Evolutionary conservation across 2,888 invertebrate species (phyloP), one percentile per base, ranked within the genome.

Genomic region (Yponomeuta plumbellus): DNA sequence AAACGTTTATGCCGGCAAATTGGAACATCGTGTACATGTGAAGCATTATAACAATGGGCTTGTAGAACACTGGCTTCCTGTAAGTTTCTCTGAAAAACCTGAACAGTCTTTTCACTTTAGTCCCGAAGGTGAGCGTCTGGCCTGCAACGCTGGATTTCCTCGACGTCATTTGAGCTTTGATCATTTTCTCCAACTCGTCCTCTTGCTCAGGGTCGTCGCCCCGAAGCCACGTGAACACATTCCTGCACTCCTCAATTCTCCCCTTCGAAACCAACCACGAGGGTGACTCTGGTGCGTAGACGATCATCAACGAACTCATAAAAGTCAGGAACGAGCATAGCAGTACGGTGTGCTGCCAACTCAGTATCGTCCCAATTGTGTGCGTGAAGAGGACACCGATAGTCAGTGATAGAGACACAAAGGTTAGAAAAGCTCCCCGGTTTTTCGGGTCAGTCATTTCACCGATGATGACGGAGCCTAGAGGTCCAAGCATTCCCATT

Each of bases 1-100:
- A 91, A 0, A 94, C 94, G 72, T 94, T 95, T 11, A 94, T 93
- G 0, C 95, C 95, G 26, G 94, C 93, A 68, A 95, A 93, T 76
- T 95, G 95, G 72, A 94, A 93, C 75, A 93, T 92, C 0, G 92
- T 90, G 71, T 95, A 95, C 66, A 95, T 84, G 1, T 92, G 85
- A 67, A 93, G 88, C 82, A 95, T 92, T 62, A 94, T 92, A 0
- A 85, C 76, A 6, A 94, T 86, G 0, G 94, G 94, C 73, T 92
- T 93, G 67, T 92, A 85, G 75, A 94, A 94, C 72, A 92, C 92
- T 0, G 92, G 92, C 56, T 88, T 89, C 56, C 76, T 80, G 0
- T 84, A 74, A 1, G 87, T 85, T 3, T 72, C 72, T 11, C 71
- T 75, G 0, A 89, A 71, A 67, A 85, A 83, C 67, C 74, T 76